Conservation (phyloP, 2,888 invertebrate species). For the Cryptops parisi region DNA sequence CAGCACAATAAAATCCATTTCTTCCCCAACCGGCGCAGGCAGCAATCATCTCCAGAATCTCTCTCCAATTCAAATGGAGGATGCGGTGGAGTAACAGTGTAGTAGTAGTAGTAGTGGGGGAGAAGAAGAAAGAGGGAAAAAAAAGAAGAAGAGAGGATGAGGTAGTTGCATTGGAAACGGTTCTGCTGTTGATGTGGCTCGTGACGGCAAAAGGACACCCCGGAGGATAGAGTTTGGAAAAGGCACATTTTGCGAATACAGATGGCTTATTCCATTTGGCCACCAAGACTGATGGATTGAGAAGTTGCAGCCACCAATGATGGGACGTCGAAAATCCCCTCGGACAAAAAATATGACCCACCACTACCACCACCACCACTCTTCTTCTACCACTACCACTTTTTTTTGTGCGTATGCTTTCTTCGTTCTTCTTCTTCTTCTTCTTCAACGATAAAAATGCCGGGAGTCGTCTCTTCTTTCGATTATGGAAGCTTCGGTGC, state of each 20-base stretch:
- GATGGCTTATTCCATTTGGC: constrained; percentile 11
- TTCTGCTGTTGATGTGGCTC: neutral
- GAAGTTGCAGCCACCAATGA: neutral
- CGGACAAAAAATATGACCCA: neutral
- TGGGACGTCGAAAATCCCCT: neutral
- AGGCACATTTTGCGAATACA: neutral
- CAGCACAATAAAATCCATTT: constrained; percentile 13
- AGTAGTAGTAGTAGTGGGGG: too few species aligned
- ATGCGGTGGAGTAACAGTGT: too few species aligned
- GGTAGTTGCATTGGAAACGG: neutral
- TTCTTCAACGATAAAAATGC: neutral
- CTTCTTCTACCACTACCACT: neutral
- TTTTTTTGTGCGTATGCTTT: neutral
- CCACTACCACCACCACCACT: too few species aligned
- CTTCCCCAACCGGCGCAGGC: neutral
- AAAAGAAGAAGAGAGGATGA: neutral
- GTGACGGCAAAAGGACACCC: constrained; percentile 8
- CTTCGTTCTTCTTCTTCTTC: too few species aligned
- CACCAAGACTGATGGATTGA: neutral
- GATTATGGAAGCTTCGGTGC: neutral
- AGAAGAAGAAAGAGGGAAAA: neutral
- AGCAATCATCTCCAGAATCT: constrained; percentile 2
- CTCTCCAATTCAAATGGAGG: constrained; percentile 7
- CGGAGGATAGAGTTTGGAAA: neutral
- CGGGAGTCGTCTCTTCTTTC: neutral